phyloP scores from a whole-genome alignment of 1,140 invertebrate genomes.

The Ruditapes philippinarum region DNA sequence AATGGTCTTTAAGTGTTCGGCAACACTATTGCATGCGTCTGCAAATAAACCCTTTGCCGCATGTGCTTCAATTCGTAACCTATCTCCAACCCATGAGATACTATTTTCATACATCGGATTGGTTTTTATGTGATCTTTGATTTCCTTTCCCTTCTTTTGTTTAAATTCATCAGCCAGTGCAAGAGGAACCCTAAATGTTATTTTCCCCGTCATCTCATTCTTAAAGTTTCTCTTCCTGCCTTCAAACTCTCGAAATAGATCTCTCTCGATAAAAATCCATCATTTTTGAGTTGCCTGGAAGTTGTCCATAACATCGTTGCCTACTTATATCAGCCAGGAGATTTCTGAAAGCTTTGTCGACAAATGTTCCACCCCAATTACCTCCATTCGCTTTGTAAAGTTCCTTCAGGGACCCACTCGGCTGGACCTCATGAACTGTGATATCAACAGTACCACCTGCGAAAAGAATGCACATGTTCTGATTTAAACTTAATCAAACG shows the following conservation, averaged over 20 bases:
- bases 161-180: slow-evolving; percentile 44
- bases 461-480: too few relatives aligned
- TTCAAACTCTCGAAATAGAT: slow-evolving; percentile 53
- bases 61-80: neutral
- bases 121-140: slow-evolving; percentile 25
- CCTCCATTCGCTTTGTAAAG: slow-evolving; percentile 54
- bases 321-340: slow-evolving; percentile 14
- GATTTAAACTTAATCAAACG: too few relatives aligned
- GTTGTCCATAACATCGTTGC: slow-evolving; percentile 13
- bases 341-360: slow-evolving; percentile 35
- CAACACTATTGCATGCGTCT: neutral
- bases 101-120: neutral
- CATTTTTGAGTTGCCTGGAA: slow-evolving; percentile 3
- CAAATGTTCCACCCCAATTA: slow-evolving; percentile 37
- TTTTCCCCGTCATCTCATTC: neutral
- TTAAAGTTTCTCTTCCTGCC: slow-evolving; percentile 42
- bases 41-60: neutral
- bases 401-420: neutral
- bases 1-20: slow-evolving; percentile 1
- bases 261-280: slow-evolving; percentile 33
- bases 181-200: slow-evolving; percentile 20
- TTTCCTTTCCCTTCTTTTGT: neutral
- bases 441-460: slow-evolving; percentile 59
- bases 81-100: slow-evolving; percentile 2
- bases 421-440: slow-evolving; percentile 47